Percentiles rank a stretch among this genome's conserved stretches.
Conservation (phyloP, 2,797 vertebrate genomes). For the Myotis vivesi region DNA sequence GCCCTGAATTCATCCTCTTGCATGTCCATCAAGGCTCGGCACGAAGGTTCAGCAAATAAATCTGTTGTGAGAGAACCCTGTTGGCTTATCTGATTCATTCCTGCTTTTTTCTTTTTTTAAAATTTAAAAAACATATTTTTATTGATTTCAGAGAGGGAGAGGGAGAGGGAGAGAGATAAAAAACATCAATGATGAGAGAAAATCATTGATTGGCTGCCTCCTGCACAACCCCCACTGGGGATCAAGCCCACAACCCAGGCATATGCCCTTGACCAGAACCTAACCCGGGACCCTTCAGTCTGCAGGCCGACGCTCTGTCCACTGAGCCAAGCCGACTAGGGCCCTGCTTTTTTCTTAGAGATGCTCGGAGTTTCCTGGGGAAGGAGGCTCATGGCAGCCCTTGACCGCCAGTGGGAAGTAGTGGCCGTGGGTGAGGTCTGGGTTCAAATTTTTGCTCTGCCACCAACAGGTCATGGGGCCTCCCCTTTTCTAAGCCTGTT, state of each 20-base stretch:
- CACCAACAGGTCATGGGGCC: not conserved
- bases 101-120: not conserved
- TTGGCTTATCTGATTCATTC: not conserved
- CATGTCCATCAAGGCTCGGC: not conserved
- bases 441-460: not conserved
- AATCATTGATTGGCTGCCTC: too few species aligned
- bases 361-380: not conserved
- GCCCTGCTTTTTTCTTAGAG: not conserved
- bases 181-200: too few species aligned
- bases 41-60: constrained; percentile 65
- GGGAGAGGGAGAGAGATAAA: too few species aligned
- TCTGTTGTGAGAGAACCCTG: not conserved
- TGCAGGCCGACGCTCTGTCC: too few species aligned
- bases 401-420: not conserved
- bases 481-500: not conserved
- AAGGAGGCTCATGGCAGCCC: not conserved
- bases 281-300: too few species aligned
- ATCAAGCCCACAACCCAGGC: too few species aligned
- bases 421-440: not conserved
- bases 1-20: not conserved
- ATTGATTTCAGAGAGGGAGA: too few species aligned
- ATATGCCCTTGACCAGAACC: too few species aligned
- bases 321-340: too few species aligned
- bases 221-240: too few species aligned
- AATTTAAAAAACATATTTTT: too few species aligned